Base-by-base conservation (phyloP, 2,797 vertebrate genomes). In the Pangasius krempfi region DNA sequence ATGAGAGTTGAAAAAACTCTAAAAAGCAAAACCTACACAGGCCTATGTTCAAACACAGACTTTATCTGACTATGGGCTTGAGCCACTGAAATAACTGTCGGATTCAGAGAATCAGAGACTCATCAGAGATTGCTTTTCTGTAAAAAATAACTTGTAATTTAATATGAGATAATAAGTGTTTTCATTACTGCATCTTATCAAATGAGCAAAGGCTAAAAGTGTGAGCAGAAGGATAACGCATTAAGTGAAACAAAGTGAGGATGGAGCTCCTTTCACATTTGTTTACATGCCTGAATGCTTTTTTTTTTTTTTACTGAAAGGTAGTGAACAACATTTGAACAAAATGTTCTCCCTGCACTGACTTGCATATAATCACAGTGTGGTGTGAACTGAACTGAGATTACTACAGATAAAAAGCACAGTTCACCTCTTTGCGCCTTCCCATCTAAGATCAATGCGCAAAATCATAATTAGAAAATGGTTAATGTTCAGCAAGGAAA, bases 131-230 rank as follows among this genome's bases (percentile, higher is more conserved):
- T 89, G 90, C 33, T 78, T 89, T 90, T 92, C 52, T 89, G 91
- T 88, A 93, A 92, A 90, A 93, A 91, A 88, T 93, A 94, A 94
- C 93, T 72, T 94, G 94, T 95, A 95, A 96, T 96, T 94, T 94
- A 88, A 89, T 93, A 88, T 91, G 93, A 89, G 89, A 90, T 83
- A 33, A 79, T 60, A 56, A 84, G 86, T 76, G 85, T 78, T 76
- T 90, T 90, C 88, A 82, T 78, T 33, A 64, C 82, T 87, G 90
- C 91, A 88, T 84, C 87, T 30, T 91, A 89, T 89, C 89, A 56
- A 68, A 30, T 83, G 52, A 14, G 33, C 4, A 47, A 87, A 73
- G 78, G 85, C 54, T 4, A 12, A 72, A 79, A 60, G 58, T 27
- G 3, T 14, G 27, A 40, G 60, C 66, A 20, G 18, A 40, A 89